Percentiles rank a stretch among this genome's conserved stretches.
phyloP scores from a whole-genome alignment of 2,797 vertebrate species.

The Danio albolineatus region DNA sequence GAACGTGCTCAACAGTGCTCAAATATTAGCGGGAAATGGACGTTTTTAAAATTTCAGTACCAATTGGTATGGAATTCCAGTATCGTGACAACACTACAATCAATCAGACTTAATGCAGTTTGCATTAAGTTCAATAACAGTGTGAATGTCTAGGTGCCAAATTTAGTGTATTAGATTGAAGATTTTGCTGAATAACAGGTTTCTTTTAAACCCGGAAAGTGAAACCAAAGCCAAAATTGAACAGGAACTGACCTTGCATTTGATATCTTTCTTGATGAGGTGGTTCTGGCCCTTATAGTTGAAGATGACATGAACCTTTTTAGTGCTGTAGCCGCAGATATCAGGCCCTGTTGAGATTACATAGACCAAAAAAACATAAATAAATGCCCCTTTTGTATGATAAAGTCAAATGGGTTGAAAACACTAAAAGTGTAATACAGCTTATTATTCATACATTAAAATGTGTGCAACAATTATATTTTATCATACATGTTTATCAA shows the following conservation, averaged over 20 bases:
- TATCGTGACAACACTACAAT: too few relatives aligned
- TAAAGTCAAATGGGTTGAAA: too few relatives aligned
- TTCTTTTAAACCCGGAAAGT: neutral
- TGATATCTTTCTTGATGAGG: conserved; percentile 86
- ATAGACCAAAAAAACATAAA: neutral
- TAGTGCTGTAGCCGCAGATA: conserved; percentile 86
- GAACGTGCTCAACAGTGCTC: too few relatives aligned
- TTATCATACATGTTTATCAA: too few relatives aligned
- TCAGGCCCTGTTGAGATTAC: conserved; percentile 76
- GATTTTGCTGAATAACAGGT: neutral
- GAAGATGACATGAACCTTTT: conserved; percentile 88
- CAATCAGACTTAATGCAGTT: too few relatives aligned
- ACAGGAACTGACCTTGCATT: conserved; percentile 79
- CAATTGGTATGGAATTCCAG: too few relatives aligned
- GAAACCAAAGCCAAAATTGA: too few relatives aligned
- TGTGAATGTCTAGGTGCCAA: neutral
- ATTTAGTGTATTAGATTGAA: neutral
- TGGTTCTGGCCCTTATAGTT: conserved; percentile 87
- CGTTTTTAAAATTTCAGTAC: too few relatives aligned
- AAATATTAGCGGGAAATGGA: too few relatives aligned
- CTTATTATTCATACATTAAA: too few relatives aligned
- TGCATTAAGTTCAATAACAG: neutral
- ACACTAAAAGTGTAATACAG: too few relatives aligned
- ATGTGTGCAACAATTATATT: too few relatives aligned
- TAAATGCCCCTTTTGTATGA: neutral